Base-by-base conservation (phyloP, 2,113 vertebrate genomes). In the Thunnus maccoyii region DNA sequence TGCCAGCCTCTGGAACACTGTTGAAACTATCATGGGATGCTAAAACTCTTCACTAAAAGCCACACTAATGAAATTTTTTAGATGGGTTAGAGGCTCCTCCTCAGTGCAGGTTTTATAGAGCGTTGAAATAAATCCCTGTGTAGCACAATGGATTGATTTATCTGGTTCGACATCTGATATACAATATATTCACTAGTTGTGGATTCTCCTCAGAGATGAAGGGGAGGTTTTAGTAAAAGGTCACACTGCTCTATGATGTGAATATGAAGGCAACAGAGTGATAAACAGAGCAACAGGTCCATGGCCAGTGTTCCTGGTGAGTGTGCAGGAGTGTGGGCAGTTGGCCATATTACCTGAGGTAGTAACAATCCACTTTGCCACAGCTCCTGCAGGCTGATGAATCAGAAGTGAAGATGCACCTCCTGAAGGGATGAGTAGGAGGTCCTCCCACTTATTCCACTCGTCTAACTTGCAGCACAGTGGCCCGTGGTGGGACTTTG, bases 281-380 rank as follows among this genome's bases (percentile, higher is more conserved):
- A 2, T 41, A 7, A 7, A 41, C 7, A 3, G 60, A 63, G 17
- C 62, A 50, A 58, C 18, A 50, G 63, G 44, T 9, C 36, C 1
- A 41, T 41, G 36, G 36, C 36, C 36, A 41, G 36, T 41, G 36
- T 41, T 41, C 36, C 36, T 41, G 36, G 36, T 41, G 36, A 41
- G 36, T 41, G 8, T 41, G 7, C 36, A 41, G 36, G 36, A 41
- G 36, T 41, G 36, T 41, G 46, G 81, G 69, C 57, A 78, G 30
- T 60, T 61, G 62, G 67, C 80, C 56, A 82, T 30, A 18, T 85
- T 56, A 62, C 83, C 68, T 27, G 44, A 54, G 47, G 71, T 27
- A 9, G 44, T 30, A 62, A 58, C 65, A 88, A 86, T 85, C 82
- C 48, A 30, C 18, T 89, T 90, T 63, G 67, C 62, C 63, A 64